Conservation (phyloP, 1,140 invertebrate species). For the Macrosteles quadrilineatus region DNA sequence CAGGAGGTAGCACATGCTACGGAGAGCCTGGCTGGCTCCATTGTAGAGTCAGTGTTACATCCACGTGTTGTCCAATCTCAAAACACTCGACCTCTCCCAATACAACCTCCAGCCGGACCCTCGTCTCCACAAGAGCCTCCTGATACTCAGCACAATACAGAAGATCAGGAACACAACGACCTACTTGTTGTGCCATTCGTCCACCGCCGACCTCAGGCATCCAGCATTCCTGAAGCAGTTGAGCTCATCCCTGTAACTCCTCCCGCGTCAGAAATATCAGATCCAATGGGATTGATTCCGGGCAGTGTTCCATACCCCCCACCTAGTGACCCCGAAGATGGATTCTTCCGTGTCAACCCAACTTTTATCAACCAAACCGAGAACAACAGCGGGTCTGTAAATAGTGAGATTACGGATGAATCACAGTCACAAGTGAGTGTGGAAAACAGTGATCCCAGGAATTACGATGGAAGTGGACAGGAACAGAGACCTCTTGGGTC, state of each 20-base stretch:
- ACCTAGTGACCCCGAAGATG: constrained; percentile 27
- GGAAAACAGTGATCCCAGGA: neutral
- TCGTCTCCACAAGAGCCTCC: constrained; percentile 17
- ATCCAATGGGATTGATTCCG: constrained; percentile 29
- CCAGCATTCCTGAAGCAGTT: constrained; percentile 10
- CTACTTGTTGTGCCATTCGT: neutral
- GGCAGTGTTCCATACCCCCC: constrained; percentile 28
- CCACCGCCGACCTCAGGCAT: neutral
- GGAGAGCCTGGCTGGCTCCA: constrained; percentile 51
- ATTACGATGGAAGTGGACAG: neutral
- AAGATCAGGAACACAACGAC: neutral
- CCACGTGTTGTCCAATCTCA: constrained; percentile 19
- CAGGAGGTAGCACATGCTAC: constrained; percentile 42
- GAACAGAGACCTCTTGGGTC: neutral
- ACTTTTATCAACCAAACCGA: neutral
- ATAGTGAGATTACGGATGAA: neutral
- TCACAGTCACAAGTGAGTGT: neutral
- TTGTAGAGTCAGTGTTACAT: constrained; percentile 53
- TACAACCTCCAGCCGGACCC: constrained; percentile 5
- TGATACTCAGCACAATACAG: neutral
- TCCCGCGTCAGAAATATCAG: constrained; percentile 2
- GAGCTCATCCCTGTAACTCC: neutral
- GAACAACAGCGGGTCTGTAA: neutral
- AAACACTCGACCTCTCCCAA: neutral
- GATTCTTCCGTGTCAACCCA: constrained; percentile 24